Base-by-base conservation (phyloP, 2,113 vertebrate genomes). In the Pterocles burchelli region DNA sequence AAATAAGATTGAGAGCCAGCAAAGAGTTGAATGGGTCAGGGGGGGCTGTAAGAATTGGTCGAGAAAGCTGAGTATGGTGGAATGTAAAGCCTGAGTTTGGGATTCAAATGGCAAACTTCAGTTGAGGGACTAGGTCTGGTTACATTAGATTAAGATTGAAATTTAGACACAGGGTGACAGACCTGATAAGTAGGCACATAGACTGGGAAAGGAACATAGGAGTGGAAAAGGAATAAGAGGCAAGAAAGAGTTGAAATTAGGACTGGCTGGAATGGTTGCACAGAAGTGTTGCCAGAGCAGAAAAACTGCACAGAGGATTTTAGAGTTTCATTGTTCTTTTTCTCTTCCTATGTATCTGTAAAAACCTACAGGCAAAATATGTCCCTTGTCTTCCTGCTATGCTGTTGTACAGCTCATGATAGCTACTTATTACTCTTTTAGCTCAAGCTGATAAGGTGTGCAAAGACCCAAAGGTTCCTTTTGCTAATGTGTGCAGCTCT, bases 321-420 rank as follows among this genome's bases (percentile, higher is more conserved):
- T 34, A 41, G 48, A 22, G 15, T 59, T 74, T 86, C 9, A 28
- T 16, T 29, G 14, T 57, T 88, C 24, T 48, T 72, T 78, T 95
- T 67, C 52, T 85, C 25, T 82, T 86, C 34, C 36, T 38, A 15
- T 10, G 7, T 71, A 26, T 66, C 59, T 84, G 21, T 77, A 74
- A 91, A 95, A 95, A 68, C 75, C 90, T 86, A 55, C 7, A 57
- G 66, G 85, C 63, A 88, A 94, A 93, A 85, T 85, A 62, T n/a
- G 17, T 77, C 22, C 62, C 63, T 87, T 95, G 51, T 90, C 65
- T 92, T 77, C 31, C 49, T 46, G 18, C 41, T 90, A 72, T 5
- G 22, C 49, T 61, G 25, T 61, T 86, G 46, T 36, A 46, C n/a
- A 76, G 13, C 45, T 73, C 49, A 14, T 49, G 59, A 29, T 70